Conservation (phyloP, 1,140 invertebrate species). For the Muscidifurax raptorellus region DNA sequence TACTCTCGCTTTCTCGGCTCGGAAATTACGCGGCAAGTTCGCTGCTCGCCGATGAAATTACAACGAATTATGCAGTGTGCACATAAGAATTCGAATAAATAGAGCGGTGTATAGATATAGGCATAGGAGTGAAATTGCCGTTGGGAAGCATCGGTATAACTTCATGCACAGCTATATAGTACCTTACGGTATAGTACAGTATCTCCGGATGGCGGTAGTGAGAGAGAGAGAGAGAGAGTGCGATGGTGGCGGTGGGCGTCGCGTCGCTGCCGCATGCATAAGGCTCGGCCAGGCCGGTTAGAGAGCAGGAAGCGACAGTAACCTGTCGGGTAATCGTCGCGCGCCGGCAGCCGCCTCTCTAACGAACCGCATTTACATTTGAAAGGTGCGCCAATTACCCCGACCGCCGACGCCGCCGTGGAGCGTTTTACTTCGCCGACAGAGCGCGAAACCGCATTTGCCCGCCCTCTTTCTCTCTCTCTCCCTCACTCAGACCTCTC, state of each 20-base stretch:
- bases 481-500: neutral
- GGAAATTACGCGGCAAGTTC: neutral
- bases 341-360: slow-evolving; percentile 57
- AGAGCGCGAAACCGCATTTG: slow-evolving; percentile 54
- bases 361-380: slow-evolving; percentile 72
- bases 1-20: neutral
- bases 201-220: neutral
- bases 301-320: slow-evolving; percentile 47
- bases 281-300: slow-evolving; percentile 7
- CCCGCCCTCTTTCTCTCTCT: neutral
- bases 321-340: slow-evolving; percentile 48
- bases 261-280: neutral
- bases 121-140: too few relatives aligned
- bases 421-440: slow-evolving; percentile 66
- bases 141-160: too few relatives aligned
- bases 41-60: neutral
- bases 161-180: too few relatives aligned
- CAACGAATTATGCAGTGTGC: neutral
- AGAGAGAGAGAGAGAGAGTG: neutral
- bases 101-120: too few relatives aligned
- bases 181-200: too few relatives aligned
- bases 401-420: slow-evolving; percentile 9
- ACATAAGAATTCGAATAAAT: too few relatives aligned
- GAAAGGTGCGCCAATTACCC: slow-evolving; percentile 69
- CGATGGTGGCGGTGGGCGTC: neutral